These are phyloP conservation scores for Halcyon leucocephala DNA, from an alignment of 2,797 vertebrate genomes.

Conservation along the genomic window DNA sequence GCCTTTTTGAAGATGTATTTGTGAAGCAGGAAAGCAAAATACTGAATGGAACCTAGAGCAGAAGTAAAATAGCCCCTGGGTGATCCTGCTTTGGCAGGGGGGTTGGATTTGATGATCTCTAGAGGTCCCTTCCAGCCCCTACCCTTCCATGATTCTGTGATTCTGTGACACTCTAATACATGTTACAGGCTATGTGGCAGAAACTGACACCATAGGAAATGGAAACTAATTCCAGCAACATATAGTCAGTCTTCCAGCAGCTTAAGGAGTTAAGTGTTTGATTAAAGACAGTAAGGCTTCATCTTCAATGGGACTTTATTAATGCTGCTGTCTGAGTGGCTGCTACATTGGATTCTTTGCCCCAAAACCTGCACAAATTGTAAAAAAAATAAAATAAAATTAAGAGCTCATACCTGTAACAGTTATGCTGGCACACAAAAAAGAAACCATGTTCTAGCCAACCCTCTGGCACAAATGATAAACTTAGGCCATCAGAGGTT, in stretches of 20 bases:
- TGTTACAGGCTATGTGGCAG: not conserved
- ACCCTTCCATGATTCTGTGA: too few relatives aligned
- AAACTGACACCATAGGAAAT: not conserved
- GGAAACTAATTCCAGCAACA: not conserved
- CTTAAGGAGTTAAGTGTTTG: not conserved
- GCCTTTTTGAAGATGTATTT: not conserved
- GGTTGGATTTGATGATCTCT: too few relatives aligned
- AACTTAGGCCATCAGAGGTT: not conserved
- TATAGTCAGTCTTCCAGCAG: not conserved
- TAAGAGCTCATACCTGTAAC: rapidly evolving
- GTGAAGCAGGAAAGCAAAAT: not conserved
- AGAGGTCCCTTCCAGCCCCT: too few relatives aligned
- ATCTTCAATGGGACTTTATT: not conserved
- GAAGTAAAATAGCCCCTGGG: not conserved
- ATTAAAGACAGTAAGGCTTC: not conserved
- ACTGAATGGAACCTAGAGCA: not conserved
- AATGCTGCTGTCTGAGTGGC: not conserved
- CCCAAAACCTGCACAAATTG: not conserved
- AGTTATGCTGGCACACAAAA: not conserved
- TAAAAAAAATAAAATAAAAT: not conserved
- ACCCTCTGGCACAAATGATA: not conserved
- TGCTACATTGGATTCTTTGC: rapidly evolving
- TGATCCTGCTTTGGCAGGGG: not conserved
- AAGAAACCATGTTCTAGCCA: not conserved
- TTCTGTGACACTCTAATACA: not conserved